Base-by-base conservation (phyloP, 2,888 invertebrate species). In the Scaptomyza flava region DNA sequence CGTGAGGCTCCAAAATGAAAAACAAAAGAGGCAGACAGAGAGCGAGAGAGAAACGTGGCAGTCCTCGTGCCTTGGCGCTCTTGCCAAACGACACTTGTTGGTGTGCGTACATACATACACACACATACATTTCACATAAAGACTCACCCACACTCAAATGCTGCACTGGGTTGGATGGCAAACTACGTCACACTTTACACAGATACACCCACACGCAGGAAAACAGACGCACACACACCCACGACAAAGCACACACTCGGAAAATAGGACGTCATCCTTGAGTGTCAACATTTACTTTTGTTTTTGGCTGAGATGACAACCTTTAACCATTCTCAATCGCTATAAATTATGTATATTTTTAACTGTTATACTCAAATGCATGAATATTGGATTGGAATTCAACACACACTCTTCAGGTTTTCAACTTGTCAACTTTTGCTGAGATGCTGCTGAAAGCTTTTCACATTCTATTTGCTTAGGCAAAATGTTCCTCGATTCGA, bases 191-290 rank as follows among this genome's bases (percentile, higher is more conserved):
- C 72, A 70, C 66, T 62, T 64, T 68, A 60, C 65, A 63, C 52
- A 67, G 48, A 66, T 41, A 36, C 14, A 34, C 30, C 27, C 66
- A 58, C 63, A 58, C 52, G 62, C 27, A 23, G 3, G 23, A 23
- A 23, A 23, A 27, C 34, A 48, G 58, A 58, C 48, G 52, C n/a
- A 27, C 17, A 36, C 23, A 20, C 41, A 54, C 47, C 48, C 36
- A 50, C 42, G 59, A 33, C 41, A 45, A 38, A 38, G 62, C 57
- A 68, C 63, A 51, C 62, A 62, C 54, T 82, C 45, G 50, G 63
- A 76, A 81, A 83, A 76, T 81, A 73, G 81, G 81, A 86, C 81
- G 83, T 78, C 78, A 86, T 83, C 61, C 72, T 75, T 70, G 75
- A 80, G 64, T 75, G 73, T 79, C 73, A 74, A 81, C 77, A 80